Percentiles rank a stretch among this genome's conserved stretches.
Conservation (phyloP, 2,113 vertebrate species). For the Hirundichthys speculiger region DNA sequence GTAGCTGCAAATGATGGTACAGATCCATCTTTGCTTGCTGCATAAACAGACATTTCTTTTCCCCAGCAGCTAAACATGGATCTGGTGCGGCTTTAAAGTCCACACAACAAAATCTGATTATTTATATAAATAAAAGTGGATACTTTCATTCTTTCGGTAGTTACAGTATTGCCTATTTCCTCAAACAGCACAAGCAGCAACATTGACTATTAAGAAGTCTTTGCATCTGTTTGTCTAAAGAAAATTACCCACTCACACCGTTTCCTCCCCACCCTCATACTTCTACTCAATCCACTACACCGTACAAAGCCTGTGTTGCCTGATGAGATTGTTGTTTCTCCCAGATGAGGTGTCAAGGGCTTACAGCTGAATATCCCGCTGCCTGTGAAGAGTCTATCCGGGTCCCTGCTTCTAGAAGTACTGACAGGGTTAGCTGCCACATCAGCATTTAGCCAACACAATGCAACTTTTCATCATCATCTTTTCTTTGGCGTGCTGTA, state of each 20-base stretch:
- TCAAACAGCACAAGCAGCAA: constrained; percentile 12
- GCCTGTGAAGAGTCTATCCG: constrained; percentile 18
- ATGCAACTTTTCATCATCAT: constrained; percentile 26
- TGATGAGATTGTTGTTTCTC: constrained; percentile 51
- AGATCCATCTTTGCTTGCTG: not conserved
- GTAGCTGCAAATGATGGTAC: not conserved
- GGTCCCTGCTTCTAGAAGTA: constrained; percentile 32
- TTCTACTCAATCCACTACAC: constrained; percentile 39
- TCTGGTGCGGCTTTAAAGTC: not conserved
- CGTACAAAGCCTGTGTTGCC: constrained; percentile 37
- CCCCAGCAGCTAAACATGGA: too few species aligned
- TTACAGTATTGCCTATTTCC: not conserved
- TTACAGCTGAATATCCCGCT: constrained; percentile 38
- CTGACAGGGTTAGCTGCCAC: constrained; percentile 44
- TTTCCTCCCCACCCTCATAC: constrained; percentile 13
- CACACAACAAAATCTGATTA: not conserved
- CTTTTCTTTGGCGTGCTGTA: not conserved
- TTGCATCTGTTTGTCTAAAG: constrained; percentile 20
- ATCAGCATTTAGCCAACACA: constrained; percentile 40
- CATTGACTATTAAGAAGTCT: constrained; percentile 26
- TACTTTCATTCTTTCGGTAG: not conserved
- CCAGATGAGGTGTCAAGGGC: constrained; percentile 31
- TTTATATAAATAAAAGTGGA: constrained; percentile 1
- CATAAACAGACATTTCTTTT: not conserved
- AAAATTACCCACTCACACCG: constrained; percentile 22